Evolutionary conservation across 2,797 vertebrate species (phyloP).

Genomic region (Monodelphis domestica): DNA sequence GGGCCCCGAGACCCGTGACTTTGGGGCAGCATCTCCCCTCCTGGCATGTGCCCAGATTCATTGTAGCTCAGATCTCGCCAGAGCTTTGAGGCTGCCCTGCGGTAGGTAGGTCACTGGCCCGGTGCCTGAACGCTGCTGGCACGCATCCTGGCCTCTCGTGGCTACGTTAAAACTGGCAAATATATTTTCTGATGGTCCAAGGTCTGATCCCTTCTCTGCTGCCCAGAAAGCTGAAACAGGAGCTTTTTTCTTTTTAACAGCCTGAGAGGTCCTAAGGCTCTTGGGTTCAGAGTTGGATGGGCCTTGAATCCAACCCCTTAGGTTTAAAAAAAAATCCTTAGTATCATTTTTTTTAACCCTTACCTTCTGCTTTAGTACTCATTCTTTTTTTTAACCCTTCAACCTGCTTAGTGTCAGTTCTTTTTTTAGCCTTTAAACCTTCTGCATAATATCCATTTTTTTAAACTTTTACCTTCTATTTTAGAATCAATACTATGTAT

Average conservation of each 20-base stretch:
- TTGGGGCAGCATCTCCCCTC: background rate
- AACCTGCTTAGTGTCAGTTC: too few relatives aligned
- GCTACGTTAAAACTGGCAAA: background rate
- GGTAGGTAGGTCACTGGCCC: background rate
- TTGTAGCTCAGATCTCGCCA: background rate
- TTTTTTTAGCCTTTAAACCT: too few relatives aligned
- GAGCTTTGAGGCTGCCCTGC: background rate
- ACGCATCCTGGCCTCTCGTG: background rate
- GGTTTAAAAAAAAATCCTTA: too few relatives aligned
- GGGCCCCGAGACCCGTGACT: background rate
- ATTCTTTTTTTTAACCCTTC: too few relatives aligned
- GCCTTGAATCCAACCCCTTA: background rate
- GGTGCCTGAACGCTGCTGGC: background rate
- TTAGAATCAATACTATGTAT: too few relatives aligned
- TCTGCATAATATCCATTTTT: too few relatives aligned
- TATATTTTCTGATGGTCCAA: background rate
- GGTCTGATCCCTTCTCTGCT: background rate
- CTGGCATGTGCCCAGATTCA: background rate
- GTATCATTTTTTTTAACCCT: too few relatives aligned
- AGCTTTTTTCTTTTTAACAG: background rate
- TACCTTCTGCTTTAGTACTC: too few relatives aligned
- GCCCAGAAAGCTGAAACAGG: background rate
- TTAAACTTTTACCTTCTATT: too few relatives aligned
- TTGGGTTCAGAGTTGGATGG: background rate
- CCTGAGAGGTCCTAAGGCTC: background rate